Percentiles rank a stretch among this genome's conserved stretches.
Evolutionary conservation across 2,113 vertebrate species (phyloP).

Genomic region (Crotalus viridis): DNA sequence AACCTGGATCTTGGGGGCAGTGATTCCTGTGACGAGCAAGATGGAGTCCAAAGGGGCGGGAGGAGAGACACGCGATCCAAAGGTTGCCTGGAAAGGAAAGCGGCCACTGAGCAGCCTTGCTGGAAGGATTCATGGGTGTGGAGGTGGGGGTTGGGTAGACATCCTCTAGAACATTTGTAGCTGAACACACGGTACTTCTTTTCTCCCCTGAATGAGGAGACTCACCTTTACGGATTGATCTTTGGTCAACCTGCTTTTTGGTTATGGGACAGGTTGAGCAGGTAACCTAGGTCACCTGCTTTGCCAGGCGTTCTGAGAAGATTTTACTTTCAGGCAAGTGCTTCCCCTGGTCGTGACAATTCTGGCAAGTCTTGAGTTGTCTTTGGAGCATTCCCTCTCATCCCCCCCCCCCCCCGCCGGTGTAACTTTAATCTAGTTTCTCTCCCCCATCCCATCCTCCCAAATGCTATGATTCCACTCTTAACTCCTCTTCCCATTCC

Average conservation of each 20-base stretch:
- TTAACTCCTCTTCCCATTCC: neutral
- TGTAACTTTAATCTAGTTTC: neutral
- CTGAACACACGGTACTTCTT: constrained; percentile 32
- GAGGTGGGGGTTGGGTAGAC: constrained; percentile 32
- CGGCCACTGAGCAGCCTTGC: constrained; percentile 20
- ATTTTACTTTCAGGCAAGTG: constrained; percentile 26
- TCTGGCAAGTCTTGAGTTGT: constrained; percentile 61
- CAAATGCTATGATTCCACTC: neutral
- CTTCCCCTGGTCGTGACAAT: constrained; percentile 2
- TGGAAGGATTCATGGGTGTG: neutral
- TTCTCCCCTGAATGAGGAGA: constrained; percentile 19
- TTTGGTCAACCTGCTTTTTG: neutral
- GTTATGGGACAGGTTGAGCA: constrained; percentile 38
- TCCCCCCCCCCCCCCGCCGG: neutral
- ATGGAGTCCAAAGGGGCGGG: neutral
- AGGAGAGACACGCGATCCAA: constrained; percentile 24
- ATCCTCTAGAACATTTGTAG: constrained; percentile 20
- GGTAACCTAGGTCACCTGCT: constrained; percentile 37
- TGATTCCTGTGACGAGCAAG: constrained; percentile 49
- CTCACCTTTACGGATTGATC: constrained; percentile 22
- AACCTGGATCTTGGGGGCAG: constrained; percentile 40
- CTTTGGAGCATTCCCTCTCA: constrained; percentile 43
- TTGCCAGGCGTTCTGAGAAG: constrained; percentile 16
- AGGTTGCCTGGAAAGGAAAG: constrained; percentile 7
- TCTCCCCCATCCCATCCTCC: neutral